Base-by-base conservation (phyloP, 1,140 invertebrate genomes). In the Battus philenor region DNA sequence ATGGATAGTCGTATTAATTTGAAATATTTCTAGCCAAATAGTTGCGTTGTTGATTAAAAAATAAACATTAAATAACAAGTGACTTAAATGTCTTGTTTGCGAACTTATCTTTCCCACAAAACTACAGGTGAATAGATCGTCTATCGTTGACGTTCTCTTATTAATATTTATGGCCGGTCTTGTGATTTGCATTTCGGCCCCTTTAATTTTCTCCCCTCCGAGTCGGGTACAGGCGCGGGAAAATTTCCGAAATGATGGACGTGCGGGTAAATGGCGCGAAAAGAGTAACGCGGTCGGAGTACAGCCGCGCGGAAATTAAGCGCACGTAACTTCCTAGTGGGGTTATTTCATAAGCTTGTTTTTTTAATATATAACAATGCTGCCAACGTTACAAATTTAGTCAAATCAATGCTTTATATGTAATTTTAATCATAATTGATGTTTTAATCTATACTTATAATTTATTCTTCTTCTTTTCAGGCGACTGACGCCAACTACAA, bases 231-330 rank as follows among this genome's bases (percentile, higher is more conserved):
- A 59, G 47, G 54, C 56, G 63, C 51, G 58, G 62, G 50, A 68
- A 75, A 72, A 68, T 60, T 62, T 68, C 59, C 48, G 48, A 67
- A 70, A 80, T 80, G 74, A 80, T 67, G 72, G 63, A 83, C 71
- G 64, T 59, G 57, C 49, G 64, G 59, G 67, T 78, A 83, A 82
- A 83, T 83, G 76, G 75, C 49, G 59, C 68, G 76, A 67, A 67
- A 80, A 71, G 75, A 75, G 70, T 78, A 67, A 63, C 66, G 54
- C 62, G 44, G 43, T 57, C 53, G 59, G 57, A 18, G 27, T 43
- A 67, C 64, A 51, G 31, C 49, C 39, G 56, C 57, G 52, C 53
- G 59, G 52, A 66, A 68, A 72, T 68, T 66, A 66, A 64, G 52
- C 53, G 39, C 51, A 33, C 24, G 55, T 49, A 52, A 49, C 52